Percentiles rank a stretch among this genome's conserved stretches.
Evolutionary conservation across 2,113 vertebrate genomes (phyloP).

Genomic region (Enhydra lutris): DNA sequence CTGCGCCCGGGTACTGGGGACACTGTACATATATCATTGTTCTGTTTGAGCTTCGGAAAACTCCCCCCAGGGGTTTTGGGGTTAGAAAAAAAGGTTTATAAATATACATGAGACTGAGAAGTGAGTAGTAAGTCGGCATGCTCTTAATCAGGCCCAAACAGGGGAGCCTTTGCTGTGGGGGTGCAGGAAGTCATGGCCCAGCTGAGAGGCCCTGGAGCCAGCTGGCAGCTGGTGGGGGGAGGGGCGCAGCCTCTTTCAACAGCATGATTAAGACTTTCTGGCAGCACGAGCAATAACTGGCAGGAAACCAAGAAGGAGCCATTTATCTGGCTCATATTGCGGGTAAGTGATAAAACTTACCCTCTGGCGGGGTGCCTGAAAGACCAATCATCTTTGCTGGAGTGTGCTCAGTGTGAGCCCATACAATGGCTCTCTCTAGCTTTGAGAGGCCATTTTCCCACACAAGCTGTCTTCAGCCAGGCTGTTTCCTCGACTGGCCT

Average conservation of each 20-base stretch:
- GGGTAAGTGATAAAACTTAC: slow-evolving; percentile 64
- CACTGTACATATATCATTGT: background rate
- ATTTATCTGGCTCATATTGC: slow-evolving; percentile 63
- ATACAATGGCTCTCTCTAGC: background rate
- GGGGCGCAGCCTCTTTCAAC: slow-evolving; percentile 59
- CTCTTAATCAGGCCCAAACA: background rate
- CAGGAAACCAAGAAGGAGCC: slow-evolving; percentile 74
- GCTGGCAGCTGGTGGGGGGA: slow-evolving; percentile 59
- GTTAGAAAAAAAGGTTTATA: slow-evolving; percentile 51
- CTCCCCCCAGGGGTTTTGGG: background rate
- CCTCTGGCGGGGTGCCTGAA: slow-evolving; percentile 35
- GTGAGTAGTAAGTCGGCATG: background rate
- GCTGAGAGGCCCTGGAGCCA: background rate
- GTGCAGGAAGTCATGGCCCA: background rate
- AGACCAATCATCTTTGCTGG: background rate
- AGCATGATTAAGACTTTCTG: slow-evolving; percentile 79
- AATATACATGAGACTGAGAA: background rate
- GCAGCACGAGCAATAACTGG: slow-evolving; percentile 72
- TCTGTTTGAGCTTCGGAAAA: slow-evolving; percentile 13
- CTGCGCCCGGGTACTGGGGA: background rate
- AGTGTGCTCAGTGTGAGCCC: background rate
- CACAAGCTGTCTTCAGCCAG: background rate
- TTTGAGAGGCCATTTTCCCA: background rate
- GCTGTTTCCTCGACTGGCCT: background rate
- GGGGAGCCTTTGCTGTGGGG: background rate